Conservation (phyloP, 2,797 vertebrate genomes). For the Hydrophis major region DNA sequence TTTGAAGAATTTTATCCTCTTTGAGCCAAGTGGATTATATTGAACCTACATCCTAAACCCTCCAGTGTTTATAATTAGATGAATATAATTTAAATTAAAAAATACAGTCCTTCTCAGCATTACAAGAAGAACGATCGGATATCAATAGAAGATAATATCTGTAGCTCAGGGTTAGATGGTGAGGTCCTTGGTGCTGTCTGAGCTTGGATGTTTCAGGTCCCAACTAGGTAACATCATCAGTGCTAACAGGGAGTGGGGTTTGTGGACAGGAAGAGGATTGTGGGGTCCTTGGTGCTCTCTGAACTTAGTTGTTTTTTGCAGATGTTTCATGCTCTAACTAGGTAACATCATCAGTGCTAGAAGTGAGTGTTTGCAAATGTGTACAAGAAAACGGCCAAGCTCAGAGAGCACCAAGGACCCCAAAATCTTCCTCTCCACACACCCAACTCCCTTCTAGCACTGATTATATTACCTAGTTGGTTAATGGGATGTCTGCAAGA, state of each 20-base stretch:
- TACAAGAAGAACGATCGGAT: background rate
- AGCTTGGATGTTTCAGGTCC: background rate
- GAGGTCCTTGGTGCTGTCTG: background rate
- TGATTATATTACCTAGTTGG: background rate
- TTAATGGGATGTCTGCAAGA: background rate
- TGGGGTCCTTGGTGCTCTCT: background rate
- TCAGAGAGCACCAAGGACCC: background rate
- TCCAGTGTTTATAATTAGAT: background rate
- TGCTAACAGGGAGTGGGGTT: background rate
- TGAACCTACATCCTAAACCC: background rate
- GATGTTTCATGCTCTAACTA: background rate
- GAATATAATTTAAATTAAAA: background rate
- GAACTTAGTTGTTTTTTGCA: background rate
- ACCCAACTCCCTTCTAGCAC: background rate
- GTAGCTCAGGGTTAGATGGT: background rate
- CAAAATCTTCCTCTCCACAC: background rate
- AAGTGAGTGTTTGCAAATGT: background rate
- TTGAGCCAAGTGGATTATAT: background rate
- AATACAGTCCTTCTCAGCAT: background rate
- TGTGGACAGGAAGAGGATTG: background rate
- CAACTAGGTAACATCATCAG: background rate
- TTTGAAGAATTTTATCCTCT: background rate
- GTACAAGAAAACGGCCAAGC: background rate
- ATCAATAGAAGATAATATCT: background rate
- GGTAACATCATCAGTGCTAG: background rate